Evolutionary conservation across 1,140 invertebrate species (phyloP).

Genomic region (Brevipalpus yothersi): DNA sequence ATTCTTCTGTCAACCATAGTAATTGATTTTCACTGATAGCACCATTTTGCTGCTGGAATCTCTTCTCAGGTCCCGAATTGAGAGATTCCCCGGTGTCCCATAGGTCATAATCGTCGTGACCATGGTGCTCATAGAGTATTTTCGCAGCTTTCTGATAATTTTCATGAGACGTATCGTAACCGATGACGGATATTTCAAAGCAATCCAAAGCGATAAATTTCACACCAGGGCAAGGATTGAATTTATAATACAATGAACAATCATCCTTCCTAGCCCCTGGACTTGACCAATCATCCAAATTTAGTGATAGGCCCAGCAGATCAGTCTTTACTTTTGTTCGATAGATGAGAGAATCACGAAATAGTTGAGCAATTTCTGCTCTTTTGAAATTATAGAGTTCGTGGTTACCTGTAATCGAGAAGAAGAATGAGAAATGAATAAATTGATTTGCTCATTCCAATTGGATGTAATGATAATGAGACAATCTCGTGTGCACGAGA

Average conservation of each 20-base stretch:
- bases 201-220: constrained; percentile 19
- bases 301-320: neutral
- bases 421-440: neutral
- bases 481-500: neutral
- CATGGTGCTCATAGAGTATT: constrained; percentile 15
- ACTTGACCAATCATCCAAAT: neutral
- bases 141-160: constrained; percentile 12
- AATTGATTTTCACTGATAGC: constrained; percentile 17
- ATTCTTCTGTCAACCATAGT: constrained; percentile 16
- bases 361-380: constrained; percentile 11
- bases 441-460: neutral
- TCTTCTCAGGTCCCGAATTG: constrained; percentile 9
- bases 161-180: constrained; percentile 10
- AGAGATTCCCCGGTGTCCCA: constrained; percentile 14
- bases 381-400: constrained; percentile 21
- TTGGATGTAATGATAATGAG: neutral
- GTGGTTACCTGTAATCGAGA: constrained; percentile 18
- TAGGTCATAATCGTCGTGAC: constrained; percentile 16
- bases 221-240: constrained; percentile 13
- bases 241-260: constrained; percentile 16
- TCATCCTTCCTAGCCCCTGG: neutral
- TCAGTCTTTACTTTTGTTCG: neutral
- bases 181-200: constrained; percentile 19
- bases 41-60: constrained; percentile 20
- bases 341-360: constrained; percentile 4